phyloP scores from a whole-genome alignment of 2,797 vertebrate genomes.

The Malurus leucopterus region DNA sequence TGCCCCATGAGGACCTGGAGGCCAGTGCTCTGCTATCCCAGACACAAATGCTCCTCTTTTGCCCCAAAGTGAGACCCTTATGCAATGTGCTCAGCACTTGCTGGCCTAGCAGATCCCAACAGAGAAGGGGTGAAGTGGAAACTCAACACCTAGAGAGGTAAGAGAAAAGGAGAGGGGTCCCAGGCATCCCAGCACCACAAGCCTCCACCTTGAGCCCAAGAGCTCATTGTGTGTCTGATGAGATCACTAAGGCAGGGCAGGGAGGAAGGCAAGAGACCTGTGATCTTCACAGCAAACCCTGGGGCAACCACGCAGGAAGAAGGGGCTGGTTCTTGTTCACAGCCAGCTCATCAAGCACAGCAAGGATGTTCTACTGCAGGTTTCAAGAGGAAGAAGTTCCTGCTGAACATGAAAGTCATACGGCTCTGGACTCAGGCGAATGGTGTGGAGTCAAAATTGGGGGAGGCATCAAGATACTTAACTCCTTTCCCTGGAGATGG shows the following conservation, averaged over 20 bases:
- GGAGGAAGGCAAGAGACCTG: neutral
- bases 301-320: neutral
- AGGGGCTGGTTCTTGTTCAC: neutral
- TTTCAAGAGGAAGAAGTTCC: neutral
- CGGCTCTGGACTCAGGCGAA: neutral
- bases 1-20: neutral
- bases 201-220: neutral
- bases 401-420: neutral
- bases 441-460: accelerated
- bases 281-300: neutral
- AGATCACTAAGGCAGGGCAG: neutral
- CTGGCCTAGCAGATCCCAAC: neutral
- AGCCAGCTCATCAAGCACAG: neutral
- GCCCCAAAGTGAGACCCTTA: neutral
- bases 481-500: neutral
- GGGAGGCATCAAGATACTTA: neutral
- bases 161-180: neutral
- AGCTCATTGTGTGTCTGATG: neutral
- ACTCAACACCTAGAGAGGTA: neutral
- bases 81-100: neutral
- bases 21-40: neutral
- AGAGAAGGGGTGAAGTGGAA: neutral
- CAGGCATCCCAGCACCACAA: neutral
- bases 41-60: neutral
- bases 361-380: neutral